phyloP scores from a whole-genome alignment of 2,797 vertebrate species.

The Acipenser ruthenus region DNA sequence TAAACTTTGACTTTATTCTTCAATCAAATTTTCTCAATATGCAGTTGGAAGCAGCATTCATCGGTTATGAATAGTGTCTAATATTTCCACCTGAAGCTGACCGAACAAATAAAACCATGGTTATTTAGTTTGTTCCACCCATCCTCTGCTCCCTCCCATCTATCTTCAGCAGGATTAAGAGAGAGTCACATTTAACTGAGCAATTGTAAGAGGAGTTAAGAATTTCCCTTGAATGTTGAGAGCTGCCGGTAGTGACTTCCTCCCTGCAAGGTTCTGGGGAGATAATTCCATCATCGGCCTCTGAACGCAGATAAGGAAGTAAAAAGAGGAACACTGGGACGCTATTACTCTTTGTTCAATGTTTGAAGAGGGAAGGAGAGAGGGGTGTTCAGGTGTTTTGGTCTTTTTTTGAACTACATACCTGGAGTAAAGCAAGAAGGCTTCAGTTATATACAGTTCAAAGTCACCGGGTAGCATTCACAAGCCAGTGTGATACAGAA shows the following conservation, averaged over 20 bases:
- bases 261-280: slow-evolving; percentile 49
- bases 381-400: slow-evolving; percentile 27
- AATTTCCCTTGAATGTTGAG: slow-evolving; percentile 46
- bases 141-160: slow-evolving; percentile 20
- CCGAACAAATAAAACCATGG: background rate
- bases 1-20: too few relatives aligned
- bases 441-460: background rate
- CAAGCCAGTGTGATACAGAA: too few relatives aligned
- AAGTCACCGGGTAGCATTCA: too few relatives aligned
- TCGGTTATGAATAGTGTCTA: background rate
- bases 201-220: slow-evolving; percentile 44
- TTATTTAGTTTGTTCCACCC: background rate
- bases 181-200: slow-evolving; percentile 45
- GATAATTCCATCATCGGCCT: slow-evolving; percentile 62
- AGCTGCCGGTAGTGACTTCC: slow-evolving; percentile 56
- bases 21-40: too few relatives aligned
- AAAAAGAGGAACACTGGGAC: slow-evolving; percentile 48
- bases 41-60: too few relatives aligned
- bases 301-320: slow-evolving; percentile 56
- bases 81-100: background rate
- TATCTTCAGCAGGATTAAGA: slow-evolving; percentile 45
- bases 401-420: slow-evolving; percentile 11
- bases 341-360: slow-evolving; percentile 15
- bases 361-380: slow-evolving; percentile 17
- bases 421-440: slow-evolving; percentile 1